Base-by-base conservation (phyloP, 2,113 vertebrate genomes). In the Salvelinus alpinus region DNA sequence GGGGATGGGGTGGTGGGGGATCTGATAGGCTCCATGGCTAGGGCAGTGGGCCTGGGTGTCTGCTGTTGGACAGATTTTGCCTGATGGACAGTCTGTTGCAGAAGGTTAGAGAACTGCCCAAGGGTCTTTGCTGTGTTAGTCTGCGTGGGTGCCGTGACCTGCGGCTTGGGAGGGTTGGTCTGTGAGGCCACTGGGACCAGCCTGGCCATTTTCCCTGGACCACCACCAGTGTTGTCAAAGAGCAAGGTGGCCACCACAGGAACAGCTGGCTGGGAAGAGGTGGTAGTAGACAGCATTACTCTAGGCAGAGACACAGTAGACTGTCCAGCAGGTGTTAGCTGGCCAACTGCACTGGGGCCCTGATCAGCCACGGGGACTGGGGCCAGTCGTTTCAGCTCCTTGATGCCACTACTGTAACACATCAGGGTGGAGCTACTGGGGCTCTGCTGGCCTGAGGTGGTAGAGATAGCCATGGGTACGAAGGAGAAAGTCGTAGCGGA, bases 291-390 rank as follows among this genome's bases (percentile, higher is more conserved):
- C 44, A 78, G 54, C 60, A 68, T 9, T 18, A 69, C 16, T 9
- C 64, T 2, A 22, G 78, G 64, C 7, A 72, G 34, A 9, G 80
- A 48, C 25, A 38, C 38, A 48, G 29, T 68, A 51, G 18, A 44
- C 31, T 16, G 51, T 54, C 51, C 14, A 54, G 14, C 16, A 54
- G 14, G 51, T 18, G 51, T 54, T 54, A 14, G 22, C 25, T 78
- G 70, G 48, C 47, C 68, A n/a, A 12, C 25, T 24, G n/a, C 38
- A 29, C 51, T 18, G 22, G 64, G 62, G 78, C n/a, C 79, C 65
- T 70, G 79, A 70, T n/a, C 27, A 44, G 74, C 4, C n/a, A 31
- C 44, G 1, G 51, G 34, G 12, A 54, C 51, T 54, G 51, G 51
- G 51, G 14, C 14, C 51, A 54, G 16, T 54, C 5, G 14, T 54